A percentile compares a stretch with the other conserved stretches of the same genome.
Evolutionary conservation across 2,888 invertebrate genomes (phyloP).

Genomic region (Stenotaenia linearis): DNA sequence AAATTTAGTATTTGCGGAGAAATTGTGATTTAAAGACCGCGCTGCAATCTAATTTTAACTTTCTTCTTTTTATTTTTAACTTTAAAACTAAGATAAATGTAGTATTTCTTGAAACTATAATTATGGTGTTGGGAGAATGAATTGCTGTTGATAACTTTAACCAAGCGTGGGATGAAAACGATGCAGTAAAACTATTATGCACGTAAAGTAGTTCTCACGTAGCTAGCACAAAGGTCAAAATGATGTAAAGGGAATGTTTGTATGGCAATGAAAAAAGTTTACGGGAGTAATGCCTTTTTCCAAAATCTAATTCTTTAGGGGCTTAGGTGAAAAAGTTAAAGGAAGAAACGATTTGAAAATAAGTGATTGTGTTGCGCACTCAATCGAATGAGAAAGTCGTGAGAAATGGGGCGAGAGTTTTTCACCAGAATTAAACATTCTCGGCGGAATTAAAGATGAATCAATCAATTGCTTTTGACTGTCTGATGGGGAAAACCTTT

Average conservation of each 20-base stretch:
- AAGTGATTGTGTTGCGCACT: constrained; percentile 4
- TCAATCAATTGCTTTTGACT: neutral
- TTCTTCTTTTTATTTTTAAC: too few species aligned
- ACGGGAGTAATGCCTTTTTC: neutral
- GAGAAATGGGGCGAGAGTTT: neutral
- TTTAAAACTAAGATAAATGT: too few species aligned
- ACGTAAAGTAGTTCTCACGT: neutral
- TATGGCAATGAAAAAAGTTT: neutral
- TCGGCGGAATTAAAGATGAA: neutral
- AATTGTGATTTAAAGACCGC: too few species aligned
- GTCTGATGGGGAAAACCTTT: neutral
- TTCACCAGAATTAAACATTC: constrained; percentile 4
- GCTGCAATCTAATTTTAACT: too few species aligned
- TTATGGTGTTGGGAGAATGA: neutral
- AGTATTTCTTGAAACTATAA: neutral
- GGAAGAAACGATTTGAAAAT: neutral
- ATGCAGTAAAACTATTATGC: too few species aligned
- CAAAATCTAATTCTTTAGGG: neutral
- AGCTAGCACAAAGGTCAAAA: neutral
- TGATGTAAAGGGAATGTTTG: neutral
- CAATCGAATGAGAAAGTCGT: neutral
- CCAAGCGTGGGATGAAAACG: too few species aligned
- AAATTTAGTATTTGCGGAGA: too few species aligned
- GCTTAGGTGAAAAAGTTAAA: neutral
- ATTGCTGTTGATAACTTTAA: neutral